A percentile compares a stretch with the other conserved stretches of the same genome.
Conservation (phyloP, 2,113 vertebrate species). For the Ceratotherium simum region DNA sequence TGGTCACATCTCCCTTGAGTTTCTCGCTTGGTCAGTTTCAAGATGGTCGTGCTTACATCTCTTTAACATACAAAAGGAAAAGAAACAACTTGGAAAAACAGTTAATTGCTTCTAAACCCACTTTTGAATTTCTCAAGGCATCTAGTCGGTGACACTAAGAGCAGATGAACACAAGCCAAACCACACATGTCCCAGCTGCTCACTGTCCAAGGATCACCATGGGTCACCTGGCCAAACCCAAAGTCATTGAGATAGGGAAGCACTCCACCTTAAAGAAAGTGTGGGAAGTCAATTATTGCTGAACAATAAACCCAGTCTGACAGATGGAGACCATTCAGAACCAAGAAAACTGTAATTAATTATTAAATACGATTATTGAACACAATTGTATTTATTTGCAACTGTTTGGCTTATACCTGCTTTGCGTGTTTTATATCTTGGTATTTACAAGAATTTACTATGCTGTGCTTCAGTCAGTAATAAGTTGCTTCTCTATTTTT, state of each 20-base stretch:
- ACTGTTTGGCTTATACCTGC: not conserved
- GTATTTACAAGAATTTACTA: not conserved
- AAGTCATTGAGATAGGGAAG: not conserved
- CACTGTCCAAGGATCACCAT: not conserved
- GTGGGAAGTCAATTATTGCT: not conserved
- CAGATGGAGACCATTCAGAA: not conserved
- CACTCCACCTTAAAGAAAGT: not conserved
- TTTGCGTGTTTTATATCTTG: not conserved
- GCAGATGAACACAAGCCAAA: not conserved
- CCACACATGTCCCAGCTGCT: not conserved
- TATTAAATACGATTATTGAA: not conserved
- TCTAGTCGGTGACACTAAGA: too few species aligned
- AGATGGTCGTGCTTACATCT: too few species aligned
- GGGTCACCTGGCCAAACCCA: not conserved
- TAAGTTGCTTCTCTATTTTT: slow-evolving; percentile 71
- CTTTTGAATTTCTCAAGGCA: too few species aligned
- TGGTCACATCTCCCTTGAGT: too few species aligned
- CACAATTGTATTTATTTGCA: not conserved
- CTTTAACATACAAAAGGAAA: too few species aligned
- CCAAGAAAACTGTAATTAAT: not conserved
- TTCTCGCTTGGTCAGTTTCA: too few species aligned
- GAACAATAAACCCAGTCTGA: not conserved
- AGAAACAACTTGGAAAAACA: too few species aligned
- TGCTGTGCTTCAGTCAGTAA: not conserved
- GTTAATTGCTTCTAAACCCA: too few species aligned